These are phyloP conservation scores for Centropristis striata DNA, from an alignment of 2,113 vertebrate species.

Conservation along the genomic window DNA sequence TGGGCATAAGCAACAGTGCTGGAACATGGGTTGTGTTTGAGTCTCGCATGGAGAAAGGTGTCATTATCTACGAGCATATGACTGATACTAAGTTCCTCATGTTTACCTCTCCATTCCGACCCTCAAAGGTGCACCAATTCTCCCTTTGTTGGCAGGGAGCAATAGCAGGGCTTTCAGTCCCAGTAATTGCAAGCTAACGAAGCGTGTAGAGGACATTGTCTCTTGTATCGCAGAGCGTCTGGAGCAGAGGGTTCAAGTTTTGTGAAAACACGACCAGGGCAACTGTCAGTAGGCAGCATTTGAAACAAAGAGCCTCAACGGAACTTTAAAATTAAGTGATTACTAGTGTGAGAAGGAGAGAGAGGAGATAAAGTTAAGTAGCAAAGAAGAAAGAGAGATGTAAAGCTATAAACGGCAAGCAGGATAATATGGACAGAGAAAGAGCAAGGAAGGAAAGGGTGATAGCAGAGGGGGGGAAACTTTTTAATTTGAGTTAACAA, in stretches of 20 bases:
- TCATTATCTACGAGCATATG: slow-evolving; percentile 18
- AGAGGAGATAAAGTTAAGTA: slow-evolving; percentile 6
- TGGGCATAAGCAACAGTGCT: background rate
- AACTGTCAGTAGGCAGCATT: background rate
- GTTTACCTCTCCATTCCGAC: slow-evolving; percentile 17
- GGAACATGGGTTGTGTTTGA: background rate
- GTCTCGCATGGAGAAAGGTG: slow-evolving; percentile 4
- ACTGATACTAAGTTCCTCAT: slow-evolving; percentile 4
- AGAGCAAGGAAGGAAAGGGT: background rate
- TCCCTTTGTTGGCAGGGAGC: slow-evolving; percentile 38
- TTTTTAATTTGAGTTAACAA: slow-evolving; percentile 60
- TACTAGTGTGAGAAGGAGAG: background rate
- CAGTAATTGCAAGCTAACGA: slow-evolving; percentile 67
- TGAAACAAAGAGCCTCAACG: slow-evolving; percentile 25
- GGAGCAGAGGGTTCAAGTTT: slow-evolving; percentile 36
- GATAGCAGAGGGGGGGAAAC: background rate
- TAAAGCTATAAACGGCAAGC: background rate
- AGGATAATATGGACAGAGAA: background rate
- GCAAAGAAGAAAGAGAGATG: background rate
- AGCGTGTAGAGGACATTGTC: slow-evolving; percentile 63
- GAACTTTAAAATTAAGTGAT: slow-evolving; percentile 41
- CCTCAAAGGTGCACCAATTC: slow-evolving; percentile 54
- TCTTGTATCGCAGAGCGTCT: slow-evolving; percentile 38
- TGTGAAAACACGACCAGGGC: slow-evolving; percentile 11
- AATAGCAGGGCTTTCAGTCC: slow-evolving; percentile 42